Conservation (phyloP, 1,140 invertebrate genomes). For the Brachionus angularis region DNA sequence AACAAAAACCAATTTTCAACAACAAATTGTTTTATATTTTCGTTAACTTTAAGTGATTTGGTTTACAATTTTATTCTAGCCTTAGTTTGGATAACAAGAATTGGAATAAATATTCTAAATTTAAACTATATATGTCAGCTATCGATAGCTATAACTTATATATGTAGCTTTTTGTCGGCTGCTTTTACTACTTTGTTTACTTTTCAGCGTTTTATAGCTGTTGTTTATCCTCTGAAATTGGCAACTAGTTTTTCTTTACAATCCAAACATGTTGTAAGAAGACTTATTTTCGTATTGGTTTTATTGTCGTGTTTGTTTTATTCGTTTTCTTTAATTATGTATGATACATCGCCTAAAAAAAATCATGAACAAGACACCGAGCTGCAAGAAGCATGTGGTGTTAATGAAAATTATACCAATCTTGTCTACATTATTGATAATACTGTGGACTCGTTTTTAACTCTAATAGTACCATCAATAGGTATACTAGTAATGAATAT, state of each 20-base stretch:
- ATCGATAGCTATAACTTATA: conserved; percentile 15
- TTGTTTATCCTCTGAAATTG: background rate
- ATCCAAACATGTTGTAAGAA: background rate
- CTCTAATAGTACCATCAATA: conserved; percentile 21
- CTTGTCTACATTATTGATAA: conserved; percentile 39
- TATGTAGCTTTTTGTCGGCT: conserved; percentile 41
- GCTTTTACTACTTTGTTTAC: conserved; percentile 42
- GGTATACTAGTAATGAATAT: conserved; percentile 27
- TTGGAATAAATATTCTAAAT: conserved; percentile 32
- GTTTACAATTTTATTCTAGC: conserved; percentile 39
- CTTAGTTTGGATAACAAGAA: conserved; percentile 26
- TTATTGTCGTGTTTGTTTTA: conserved; percentile 4
- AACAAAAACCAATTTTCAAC: background rate
- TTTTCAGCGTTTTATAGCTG: conserved; percentile 43
- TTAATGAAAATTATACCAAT: conserved; percentile 31
- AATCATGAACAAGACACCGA: background rate
- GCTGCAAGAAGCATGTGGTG: background rate
- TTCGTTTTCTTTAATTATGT: conserved; percentile 19
- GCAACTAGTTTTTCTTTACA: conserved; percentile 11
- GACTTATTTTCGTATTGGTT: background rate
- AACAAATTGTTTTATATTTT: conserved; percentile 32
- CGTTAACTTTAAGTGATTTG: conserved; percentile 31
- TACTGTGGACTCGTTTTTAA: conserved; percentile 39
- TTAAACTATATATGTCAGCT: conserved; percentile 23
- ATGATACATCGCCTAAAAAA: conserved; percentile 34